Conservation (phyloP, 2,113 vertebrate species). For the Paramisgurnus dabryanus region DNA sequence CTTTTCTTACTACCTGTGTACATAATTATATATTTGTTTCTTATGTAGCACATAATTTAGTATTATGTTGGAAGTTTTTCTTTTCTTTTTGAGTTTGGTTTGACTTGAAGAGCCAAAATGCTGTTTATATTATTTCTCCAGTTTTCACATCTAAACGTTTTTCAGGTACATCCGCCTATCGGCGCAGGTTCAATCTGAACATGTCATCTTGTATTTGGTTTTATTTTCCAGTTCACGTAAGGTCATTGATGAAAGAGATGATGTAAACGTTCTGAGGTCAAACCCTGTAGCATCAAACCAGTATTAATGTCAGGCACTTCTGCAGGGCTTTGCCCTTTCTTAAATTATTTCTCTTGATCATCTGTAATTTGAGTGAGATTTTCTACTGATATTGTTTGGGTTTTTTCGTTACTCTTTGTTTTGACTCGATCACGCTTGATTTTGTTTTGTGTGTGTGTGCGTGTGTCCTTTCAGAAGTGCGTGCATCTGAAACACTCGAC, state of each 20-base stretch:
- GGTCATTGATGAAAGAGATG: background rate
- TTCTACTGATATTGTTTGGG: slow-evolving; percentile 43
- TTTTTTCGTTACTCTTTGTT: slow-evolving; percentile 24
- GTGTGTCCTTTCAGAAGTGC: slow-evolving; percentile 11
- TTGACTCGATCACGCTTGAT: slow-evolving; percentile 32
- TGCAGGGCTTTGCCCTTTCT: slow-evolving; percentile 37
- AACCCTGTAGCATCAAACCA: slow-evolving; percentile 64
- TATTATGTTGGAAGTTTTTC: slow-evolving; percentile 61
- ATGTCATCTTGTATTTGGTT: slow-evolving; percentile 1
- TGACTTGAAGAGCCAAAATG: slow-evolving; percentile 80
- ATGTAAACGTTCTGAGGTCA: slow-evolving; percentile 57
- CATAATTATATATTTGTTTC: slow-evolving; percentile 79
- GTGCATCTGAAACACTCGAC: slow-evolving; percentile 45
- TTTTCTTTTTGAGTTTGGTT: slow-evolving; percentile 76
- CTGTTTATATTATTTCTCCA: slow-evolving; percentile 77
- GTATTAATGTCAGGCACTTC: slow-evolving; percentile 63
- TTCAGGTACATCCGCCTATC: slow-evolving; percentile 39
- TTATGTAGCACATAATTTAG: slow-evolving; percentile 93
- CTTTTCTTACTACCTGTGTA: slow-evolving; percentile 95
- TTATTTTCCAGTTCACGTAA: background rate
- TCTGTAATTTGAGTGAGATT: slow-evolving; percentile 43
- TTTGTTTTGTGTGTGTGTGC: slow-evolving; percentile 13
- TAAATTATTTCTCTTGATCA: slow-evolving; percentile 49
- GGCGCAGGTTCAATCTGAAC: background rate
- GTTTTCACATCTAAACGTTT: slow-evolving; percentile 61